Base-by-base conservation (phyloP, 2,113 vertebrate genomes). In the Actenoides hombroni region DNA sequence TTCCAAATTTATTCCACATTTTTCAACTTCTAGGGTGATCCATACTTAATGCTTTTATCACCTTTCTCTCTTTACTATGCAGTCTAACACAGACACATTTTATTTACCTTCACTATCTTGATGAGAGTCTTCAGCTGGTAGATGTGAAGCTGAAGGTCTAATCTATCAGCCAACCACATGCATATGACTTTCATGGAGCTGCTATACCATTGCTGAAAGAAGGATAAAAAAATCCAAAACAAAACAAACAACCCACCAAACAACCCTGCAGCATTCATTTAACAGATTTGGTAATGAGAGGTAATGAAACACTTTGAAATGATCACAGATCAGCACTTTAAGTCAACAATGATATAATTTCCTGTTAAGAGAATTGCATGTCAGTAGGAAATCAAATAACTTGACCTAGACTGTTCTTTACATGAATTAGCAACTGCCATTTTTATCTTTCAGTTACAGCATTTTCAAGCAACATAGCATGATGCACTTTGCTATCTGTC, bases 91-190 rank as follows among this genome's bases (percentile, higher is more conserved):
- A 86, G 88, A 92, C 31, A 75, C 20, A 71, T 83, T 94, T 88
- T 90, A 63, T 96, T 98, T 98, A 99, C 99, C 99, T 99, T 99
- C 73, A 99, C 99, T 74, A 99, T 99, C 97, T 99, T 99, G 98
- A 99, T 99, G 97, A 99, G 99, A 5, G 98, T 99, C 97, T 99
- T 99, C 97, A 99, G 98, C 97, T 99, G 99, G 98, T 99, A 99
- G 88, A 98, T 97, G 97, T 99, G 99, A 83, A 99, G 99, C 97
- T 99, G 99, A 91, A 99, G 98, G 80, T 99, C 99, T 97, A 99
- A 97, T 97, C 99, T 98, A 95, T 99, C 99, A 56, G 99, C 98
- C 98, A 99, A 78, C 99, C 99, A 99, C 87, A 99, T 96, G 70
- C 99, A 99, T 96, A 99, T 98, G 53, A 98, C 97, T 98, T 99